Evolutionary conservation across 1,140 invertebrate species (phyloP).

Genomic region (Homalodisca vitripennis): DNA sequence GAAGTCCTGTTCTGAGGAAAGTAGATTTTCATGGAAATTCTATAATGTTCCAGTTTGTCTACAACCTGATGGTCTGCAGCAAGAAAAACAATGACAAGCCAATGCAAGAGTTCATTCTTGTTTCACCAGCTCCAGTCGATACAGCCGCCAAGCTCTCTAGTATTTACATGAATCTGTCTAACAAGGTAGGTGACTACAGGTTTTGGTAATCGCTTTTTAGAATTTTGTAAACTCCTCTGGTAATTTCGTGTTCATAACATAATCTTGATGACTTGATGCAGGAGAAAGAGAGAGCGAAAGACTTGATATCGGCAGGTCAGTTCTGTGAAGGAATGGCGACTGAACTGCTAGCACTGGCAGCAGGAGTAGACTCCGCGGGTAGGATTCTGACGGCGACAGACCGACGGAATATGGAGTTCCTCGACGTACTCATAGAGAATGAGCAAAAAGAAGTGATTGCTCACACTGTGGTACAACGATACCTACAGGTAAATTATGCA

Average conservation of each 20-base stretch:
- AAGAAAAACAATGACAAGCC: slow-evolving; percentile 96
- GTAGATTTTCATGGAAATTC: no score
- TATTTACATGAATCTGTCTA: slow-evolving; percentile 83
- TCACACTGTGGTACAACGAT: slow-evolving; percentile 84
- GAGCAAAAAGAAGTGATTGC: slow-evolving; percentile 97
- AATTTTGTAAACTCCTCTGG: no score
- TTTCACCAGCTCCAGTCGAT: slow-evolving; percentile 96
- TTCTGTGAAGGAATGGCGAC: slow-evolving; percentile 97
- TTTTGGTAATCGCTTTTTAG: no score
- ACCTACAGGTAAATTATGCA: slow-evolving; percentile 67
- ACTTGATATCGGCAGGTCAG: slow-evolving; percentile 90
- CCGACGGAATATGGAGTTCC: slow-evolving; percentile 86
- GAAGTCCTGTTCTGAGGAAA: no score
- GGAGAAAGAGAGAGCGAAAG: slow-evolving; percentile 97
- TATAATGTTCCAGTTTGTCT: slow-evolving; percentile 91
- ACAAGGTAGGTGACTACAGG: no score
- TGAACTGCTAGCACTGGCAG: slow-evolving; percentile 89
- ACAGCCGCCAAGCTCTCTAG: slow-evolving; percentile 97
- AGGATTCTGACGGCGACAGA: slow-evolving; percentile 89
- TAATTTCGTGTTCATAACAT: no score
- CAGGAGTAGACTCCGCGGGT: slow-evolving; percentile 90
- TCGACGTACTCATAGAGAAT: slow-evolving; percentile 97
- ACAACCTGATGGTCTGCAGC: slow-evolving; percentile 97
- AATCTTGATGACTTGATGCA: no score
- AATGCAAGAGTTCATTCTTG: slow-evolving; percentile 94